Evolutionary conservation across 2,797 vertebrate species (phyloP).

Genomic region (Bradypodion pumilum): DNA sequence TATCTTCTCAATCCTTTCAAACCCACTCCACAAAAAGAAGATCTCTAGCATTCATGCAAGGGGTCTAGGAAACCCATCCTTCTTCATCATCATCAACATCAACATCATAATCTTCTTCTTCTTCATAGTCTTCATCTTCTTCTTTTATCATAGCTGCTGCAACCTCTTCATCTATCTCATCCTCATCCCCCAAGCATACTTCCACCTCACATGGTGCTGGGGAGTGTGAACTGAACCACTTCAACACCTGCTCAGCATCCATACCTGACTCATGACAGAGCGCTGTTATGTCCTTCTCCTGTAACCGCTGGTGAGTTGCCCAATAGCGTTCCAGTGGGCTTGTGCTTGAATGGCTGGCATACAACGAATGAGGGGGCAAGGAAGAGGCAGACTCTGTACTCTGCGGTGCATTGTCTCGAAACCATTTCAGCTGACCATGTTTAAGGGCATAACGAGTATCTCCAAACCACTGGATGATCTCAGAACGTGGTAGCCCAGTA

Average conservation of each 20-base stretch:
- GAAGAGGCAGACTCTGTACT: slow-evolving; percentile 42
- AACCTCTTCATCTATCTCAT: slow-evolving; percentile 67
- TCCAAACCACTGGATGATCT: slow-evolving; percentile 94
- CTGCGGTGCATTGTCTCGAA: slow-evolving; percentile 78
- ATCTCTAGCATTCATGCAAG: slow-evolving; percentile 17
- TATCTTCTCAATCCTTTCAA: slow-evolving; percentile 10
- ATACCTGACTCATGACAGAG: slow-evolving; percentile 86
- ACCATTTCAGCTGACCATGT: slow-evolving; percentile 90
- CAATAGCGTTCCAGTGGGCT: slow-evolving; percentile 80
- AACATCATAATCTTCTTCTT: slow-evolving; percentile 46
- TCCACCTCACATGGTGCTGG: slow-evolving; percentile 76
- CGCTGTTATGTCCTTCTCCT: slow-evolving; percentile 83
- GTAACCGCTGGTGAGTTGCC: slow-evolving; percentile 73
- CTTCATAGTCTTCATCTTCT: slow-evolving; percentile 63
- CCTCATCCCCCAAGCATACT: slow-evolving; percentile 73
- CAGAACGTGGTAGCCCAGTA: slow-evolving; percentile 86
- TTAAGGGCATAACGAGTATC: slow-evolving; percentile 92
- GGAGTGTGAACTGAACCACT: slow-evolving; percentile 85
- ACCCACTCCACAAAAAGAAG: background rate
- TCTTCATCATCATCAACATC: slow-evolving; percentile 27
- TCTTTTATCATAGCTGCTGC: slow-evolving; percentile 49
- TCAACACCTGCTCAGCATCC: slow-evolving; percentile 85
- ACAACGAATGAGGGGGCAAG: slow-evolving; percentile 35
- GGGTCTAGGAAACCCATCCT: slow-evolving; percentile 61
- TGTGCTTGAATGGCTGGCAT: slow-evolving; percentile 63